Conservation (phyloP, 2,113 vertebrate species). For the Cardinalis cardinalis region DNA sequence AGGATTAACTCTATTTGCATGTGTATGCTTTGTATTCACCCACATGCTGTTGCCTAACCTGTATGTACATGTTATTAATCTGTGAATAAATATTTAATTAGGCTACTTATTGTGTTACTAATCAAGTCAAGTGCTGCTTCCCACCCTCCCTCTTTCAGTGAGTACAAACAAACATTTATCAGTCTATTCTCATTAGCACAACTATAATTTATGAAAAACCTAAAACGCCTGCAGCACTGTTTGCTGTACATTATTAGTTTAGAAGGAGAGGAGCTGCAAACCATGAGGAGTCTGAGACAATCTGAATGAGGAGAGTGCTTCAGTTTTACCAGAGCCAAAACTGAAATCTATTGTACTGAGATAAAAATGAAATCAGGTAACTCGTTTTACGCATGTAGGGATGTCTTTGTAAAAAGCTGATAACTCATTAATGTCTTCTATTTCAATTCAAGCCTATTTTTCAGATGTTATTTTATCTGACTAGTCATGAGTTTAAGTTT, state of each 20-base stretch:
- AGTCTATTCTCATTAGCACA: slow-evolving; percentile 67
- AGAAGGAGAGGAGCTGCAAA: slow-evolving; percentile 22
- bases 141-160: slow-evolving; percentile 61
- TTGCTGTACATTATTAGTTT: slow-evolving; percentile 52
- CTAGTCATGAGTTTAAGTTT: not conserved
- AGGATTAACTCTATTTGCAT: slow-evolving; percentile 61
- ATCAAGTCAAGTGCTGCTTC: slow-evolving; percentile 70
- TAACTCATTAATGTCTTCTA: not conserved
- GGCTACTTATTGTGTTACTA: slow-evolving; percentile 68
- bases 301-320: not conserved
- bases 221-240: slow-evolving; percentile 27
- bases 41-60: slow-evolving; percentile 66
- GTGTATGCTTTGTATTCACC: slow-evolving; percentile 60
- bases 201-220: slow-evolving; percentile 66
- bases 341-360: not conserved
- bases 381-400: not conserved
- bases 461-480: not conserved
- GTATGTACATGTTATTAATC: slow-evolving; percentile 68
- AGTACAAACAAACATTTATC: slow-evolving; percentile 67
- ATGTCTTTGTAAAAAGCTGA: not conserved
- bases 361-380: not conserved
- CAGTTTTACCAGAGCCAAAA: not conserved
- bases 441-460: not conserved
- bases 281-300: not conserved
- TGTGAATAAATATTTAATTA: slow-evolving; percentile 73